phyloP scores from a whole-genome alignment of 2,888 invertebrate species.

The Stratiomys singularior region DNA sequence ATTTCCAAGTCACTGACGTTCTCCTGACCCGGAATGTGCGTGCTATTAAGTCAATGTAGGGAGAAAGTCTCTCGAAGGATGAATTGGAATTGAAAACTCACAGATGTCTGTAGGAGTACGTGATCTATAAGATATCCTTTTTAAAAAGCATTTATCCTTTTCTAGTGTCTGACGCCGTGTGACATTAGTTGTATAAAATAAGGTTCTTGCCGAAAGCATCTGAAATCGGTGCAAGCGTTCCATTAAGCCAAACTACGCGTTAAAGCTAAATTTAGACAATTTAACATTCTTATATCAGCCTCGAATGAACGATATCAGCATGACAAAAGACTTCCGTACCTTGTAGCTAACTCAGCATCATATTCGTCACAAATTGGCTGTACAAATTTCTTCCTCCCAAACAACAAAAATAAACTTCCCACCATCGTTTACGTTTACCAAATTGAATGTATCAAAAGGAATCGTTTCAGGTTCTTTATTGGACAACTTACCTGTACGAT shows the following conservation, averaged over 20 bases:
- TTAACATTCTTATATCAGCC: not conserved
- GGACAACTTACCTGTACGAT: constrained; percentile 78
- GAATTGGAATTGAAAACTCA: constrained; percentile 4
- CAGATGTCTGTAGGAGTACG: not conserved
- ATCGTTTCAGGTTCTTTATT: not conserved
- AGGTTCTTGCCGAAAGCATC: no score
- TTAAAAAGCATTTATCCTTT: no score
- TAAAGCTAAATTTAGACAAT: no score
- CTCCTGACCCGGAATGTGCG: not conserved
- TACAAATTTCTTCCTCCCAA: not conserved
- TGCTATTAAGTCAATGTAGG: no score
- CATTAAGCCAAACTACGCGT: no score
- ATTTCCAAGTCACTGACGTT: not conserved
- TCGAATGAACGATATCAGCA: not conserved
- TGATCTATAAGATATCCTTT: no score
- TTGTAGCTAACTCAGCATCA: not conserved
- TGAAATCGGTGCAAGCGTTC: no score
- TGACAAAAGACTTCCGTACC: constrained; percentile 7
- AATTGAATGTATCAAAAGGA: constrained; percentile 19
- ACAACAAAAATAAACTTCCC: not conserved
- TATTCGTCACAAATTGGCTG: constrained; percentile 28
- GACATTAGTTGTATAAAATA: no score
- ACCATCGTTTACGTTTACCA: not conserved
- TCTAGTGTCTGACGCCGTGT: no score
- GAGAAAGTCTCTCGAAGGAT: not conserved